Conservation (phyloP, 30 jellyfish, hydroid and myxozoan species). For the Aurelia sp. region DNA sequence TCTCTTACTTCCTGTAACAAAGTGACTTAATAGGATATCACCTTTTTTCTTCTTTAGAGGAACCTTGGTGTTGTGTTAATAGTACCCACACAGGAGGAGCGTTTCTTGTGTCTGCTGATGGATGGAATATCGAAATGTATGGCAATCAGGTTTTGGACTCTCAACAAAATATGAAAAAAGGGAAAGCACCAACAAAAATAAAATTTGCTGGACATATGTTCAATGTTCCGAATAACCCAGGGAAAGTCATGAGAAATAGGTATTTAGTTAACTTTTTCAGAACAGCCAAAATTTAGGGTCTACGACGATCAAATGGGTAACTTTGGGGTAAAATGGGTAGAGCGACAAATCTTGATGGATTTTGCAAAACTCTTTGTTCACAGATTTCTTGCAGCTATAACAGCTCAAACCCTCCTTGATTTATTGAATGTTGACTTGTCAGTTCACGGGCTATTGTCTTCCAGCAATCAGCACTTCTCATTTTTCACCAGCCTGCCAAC, state of each 20-base stretch:
- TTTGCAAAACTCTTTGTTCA: too few relatives aligned
- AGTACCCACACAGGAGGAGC: constrained; percentile 82
- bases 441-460: too few relatives aligned
- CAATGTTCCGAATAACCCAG: constrained; percentile 93
- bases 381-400: too few relatives aligned
- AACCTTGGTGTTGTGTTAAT: constrained; percentile 68
- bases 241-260: constrained; percentile 77
- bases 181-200: constrained; percentile 63
- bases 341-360: too few relatives aligned
- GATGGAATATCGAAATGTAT: constrained; percentile 91
- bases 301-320: too few relatives aligned
- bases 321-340: too few relatives aligned
- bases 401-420: too few relatives aligned
- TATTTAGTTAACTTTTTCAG: neutral
- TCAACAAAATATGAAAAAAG: neutral
- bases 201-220: constrained; percentile 61
- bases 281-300: too few relatives aligned
- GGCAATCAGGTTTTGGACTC: constrained; percentile 86
- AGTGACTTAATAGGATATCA: neutral
- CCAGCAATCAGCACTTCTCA: too few relatives aligned
- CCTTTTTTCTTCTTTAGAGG: constrained; percentile 1
- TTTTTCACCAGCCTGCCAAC: too few relatives aligned
- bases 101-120: constrained; percentile 65
- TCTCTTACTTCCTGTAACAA: too few relatives aligned
- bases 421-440: too few relatives aligned